Base-by-base conservation (phyloP, 1,140 invertebrate genomes). In the Drosophila ficusphila region DNA sequence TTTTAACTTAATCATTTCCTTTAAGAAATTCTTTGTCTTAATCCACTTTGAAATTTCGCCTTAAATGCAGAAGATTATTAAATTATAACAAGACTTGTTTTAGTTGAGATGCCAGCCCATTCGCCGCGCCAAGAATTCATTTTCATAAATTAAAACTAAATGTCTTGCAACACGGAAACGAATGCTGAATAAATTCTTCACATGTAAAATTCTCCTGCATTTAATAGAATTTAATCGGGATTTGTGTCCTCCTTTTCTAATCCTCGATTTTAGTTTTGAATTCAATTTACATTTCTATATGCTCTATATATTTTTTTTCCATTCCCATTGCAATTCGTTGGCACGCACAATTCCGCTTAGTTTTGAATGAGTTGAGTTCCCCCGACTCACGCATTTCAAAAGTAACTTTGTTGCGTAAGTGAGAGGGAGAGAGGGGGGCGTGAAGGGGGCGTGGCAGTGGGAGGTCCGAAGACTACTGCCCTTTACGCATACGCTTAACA, bases 401-500 rank as follows among this genome's bases (percentile, higher is more conserved):
- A 39, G 57, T 25, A 34, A 29, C 46, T 42, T 18, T 11, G 23
- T 39, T 46, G 38, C 18, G 39, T 48, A 62, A 56, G 33, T 18
- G 23, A 12, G 16, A 9, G 31, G 29, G 41, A 11, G n/a, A n/a
- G n/a, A n/a, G n/a, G n/a, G n/a, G n/a, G n/a, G n/a, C n/a, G n/a
- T n/a, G n/a, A n/a, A n/a, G n/a, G 36, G n/a, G 23, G 29, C 7
- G 48, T 27, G 27, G 29, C 25, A n/a, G 31, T 31, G 12, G 23
- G 11, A 33, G 14, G 56, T 49, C 19, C 42, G 31, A 27, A 31
- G 48, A 48, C 53, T 54, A 58, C 54, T 25, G 49, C 7, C 16
- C 18, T 29, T 21, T 9, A 51, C 51, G 79, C 79, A 85, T 85
- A 81, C 46, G 68, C 31, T 85, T 85, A 81, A 86, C 82, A 86